A percentile compares a stretch with the other conserved stretches of the same genome.
Evolutionary conservation across 2,888 invertebrate species (phyloP).

Genomic region (Hymenopus coronatus): DNA sequence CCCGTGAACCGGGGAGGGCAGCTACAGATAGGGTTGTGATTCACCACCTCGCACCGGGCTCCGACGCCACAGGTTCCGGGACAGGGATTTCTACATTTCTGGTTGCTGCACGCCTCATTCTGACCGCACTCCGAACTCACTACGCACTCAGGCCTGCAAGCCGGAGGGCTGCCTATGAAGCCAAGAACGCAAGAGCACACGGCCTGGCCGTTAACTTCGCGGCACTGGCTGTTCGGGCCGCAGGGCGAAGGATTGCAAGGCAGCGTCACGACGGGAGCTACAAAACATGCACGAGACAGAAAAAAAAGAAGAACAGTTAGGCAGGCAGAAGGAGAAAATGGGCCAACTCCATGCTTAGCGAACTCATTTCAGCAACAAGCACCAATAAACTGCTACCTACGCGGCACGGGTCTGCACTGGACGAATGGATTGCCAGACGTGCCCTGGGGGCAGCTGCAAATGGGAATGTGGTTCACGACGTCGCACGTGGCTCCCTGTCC

Average conservation of each 20-base stretch:
- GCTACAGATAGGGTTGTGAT: constrained; percentile 76
- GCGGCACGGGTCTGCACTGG: constrained; percentile 56
- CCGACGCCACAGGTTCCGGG: constrained; percentile 71
- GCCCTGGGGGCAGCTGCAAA: constrained; percentile 63
- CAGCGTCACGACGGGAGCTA: constrained; percentile 57
- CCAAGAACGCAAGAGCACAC: constrained; percentile 74
- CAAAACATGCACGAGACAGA: neutral
- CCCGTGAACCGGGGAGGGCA: constrained; percentile 68
- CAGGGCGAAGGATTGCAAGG: constrained; percentile 68
- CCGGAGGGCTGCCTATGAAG: constrained; percentile 72
- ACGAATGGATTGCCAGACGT: constrained; percentile 75
- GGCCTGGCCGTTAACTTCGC: constrained; percentile 65
- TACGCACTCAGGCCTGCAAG: constrained; percentile 74
- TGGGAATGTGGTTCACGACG: constrained; percentile 69
- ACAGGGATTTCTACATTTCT: constrained; percentile 77
- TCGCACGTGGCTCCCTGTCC: constrained; percentile 68
- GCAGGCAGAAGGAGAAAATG: neutral
- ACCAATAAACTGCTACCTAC: constrained; percentile 45
- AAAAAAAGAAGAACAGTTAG: constrained; percentile 4
- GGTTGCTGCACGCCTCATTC: constrained; percentile 73
- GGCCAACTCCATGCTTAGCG: neutral
- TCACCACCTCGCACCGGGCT: constrained; percentile 69
- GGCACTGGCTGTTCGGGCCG: constrained; percentile 73
- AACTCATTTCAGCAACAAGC: neutral
- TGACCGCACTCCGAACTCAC: constrained; percentile 72